These are phyloP conservation scores for Dasyornis broadbenti DNA, from an alignment of 2,113 vertebrate genomes.

Conservation along the genomic window DNA sequence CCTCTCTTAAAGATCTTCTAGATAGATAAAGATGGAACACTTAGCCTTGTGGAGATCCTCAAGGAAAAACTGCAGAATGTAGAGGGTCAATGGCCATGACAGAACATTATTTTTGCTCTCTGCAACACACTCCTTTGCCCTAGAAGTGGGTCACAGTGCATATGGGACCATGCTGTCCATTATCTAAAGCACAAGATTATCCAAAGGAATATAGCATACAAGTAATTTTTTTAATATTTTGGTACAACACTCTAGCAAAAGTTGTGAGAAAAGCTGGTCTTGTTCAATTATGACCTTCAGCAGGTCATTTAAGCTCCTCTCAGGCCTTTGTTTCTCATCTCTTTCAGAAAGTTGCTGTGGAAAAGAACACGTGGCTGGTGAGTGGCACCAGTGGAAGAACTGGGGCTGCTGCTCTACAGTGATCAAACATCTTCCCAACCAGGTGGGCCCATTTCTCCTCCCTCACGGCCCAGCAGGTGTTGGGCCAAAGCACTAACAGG, in stretches of 20 bases:
- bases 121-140: neutral
- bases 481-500: neutral
- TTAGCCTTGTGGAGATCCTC: neutral
- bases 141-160: neutral
- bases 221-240: neutral
- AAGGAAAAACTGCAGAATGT: neutral
- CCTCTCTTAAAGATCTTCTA: neutral
- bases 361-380: accelerated
- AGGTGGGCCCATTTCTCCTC: neutral
- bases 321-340: neutral
- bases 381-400: neutral
- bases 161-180: neutral
- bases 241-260: neutral
- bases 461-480: accelerated
- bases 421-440: neutral
- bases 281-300: neutral
- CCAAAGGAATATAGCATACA: neutral
- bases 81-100: neutral
- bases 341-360: neutral
- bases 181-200: neutral
- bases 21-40: neutral
- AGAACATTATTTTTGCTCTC: neutral
- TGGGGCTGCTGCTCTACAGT: neutral
- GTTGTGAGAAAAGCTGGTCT: neutral
- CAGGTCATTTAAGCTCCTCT: neutral